These are phyloP conservation scores for Cygnus buccinator DNA, from an alignment of 2,113 vertebrate genomes.

Conservation along the genomic window DNA sequence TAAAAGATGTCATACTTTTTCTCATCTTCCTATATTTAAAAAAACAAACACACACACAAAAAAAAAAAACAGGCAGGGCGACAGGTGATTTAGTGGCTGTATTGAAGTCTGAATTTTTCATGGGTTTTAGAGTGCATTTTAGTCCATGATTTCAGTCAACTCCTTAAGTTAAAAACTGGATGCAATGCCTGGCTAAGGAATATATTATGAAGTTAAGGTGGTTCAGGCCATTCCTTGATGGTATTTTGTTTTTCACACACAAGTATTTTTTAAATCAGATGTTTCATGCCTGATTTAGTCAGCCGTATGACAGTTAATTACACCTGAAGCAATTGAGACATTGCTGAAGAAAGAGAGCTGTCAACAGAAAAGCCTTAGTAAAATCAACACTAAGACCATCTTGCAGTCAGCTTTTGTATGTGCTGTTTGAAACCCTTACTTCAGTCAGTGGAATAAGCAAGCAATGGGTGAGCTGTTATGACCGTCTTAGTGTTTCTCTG, in stretches of 20 bases:
- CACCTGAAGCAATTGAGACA: constrained; percentile 3
- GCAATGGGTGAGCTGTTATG: not conserved
- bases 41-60: not conserved
- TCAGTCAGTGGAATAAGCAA: not conserved
- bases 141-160: not conserved
- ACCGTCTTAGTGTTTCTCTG: not conserved
- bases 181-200: not conserved
- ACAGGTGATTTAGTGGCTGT: rapidly evolving
- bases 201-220: not conserved
- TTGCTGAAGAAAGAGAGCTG: not conserved
- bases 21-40: not conserved
- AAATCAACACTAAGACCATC: not conserved
- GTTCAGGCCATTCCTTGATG: not conserved
- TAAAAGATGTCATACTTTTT: not conserved
- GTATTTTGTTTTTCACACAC: not conserved
- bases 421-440: not conserved
- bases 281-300: not conserved
- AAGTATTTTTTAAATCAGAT: not conserved
- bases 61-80: not conserved
- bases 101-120: not conserved
- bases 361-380: not conserved
- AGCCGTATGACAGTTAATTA: constrained; percentile 43
- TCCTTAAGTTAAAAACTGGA: not conserved
- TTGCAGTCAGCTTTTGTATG: not conserved
- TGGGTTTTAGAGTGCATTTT: not conserved